Base-by-base conservation (phyloP, 2,797 vertebrate genomes). In the Heliangelus exortis region DNA sequence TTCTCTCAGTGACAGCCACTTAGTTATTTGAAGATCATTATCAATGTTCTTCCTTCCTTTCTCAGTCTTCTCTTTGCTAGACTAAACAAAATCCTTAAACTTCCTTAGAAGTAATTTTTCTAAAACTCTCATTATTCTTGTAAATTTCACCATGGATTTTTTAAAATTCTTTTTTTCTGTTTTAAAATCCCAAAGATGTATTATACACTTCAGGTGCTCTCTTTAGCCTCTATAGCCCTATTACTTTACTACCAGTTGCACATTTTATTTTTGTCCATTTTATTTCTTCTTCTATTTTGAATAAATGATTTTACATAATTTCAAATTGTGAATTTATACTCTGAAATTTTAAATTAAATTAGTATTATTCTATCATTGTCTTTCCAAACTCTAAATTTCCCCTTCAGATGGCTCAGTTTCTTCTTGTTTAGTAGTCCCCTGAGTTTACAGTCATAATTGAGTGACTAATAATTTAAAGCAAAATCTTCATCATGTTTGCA, bases 21-120 rank as follows among this genome's bases (percentile, higher is more conserved):
- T 90, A 84, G 34, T 85, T 83, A 50, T 85, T 43, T 54, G 28
- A 83, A 90, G 80, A 84, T 84, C 84, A 28, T 75, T 90, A 90
- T 94, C 88, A 58, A 6, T 28, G 26, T 62, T 26, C 66, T 93
- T 87, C 59, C 81, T 94, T 88, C 73, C 84, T 94, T 90, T 73
- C 80, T 86, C 34, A 54, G 58, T 72, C 28, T 75, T 89, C 39
- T 81, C 45, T 91, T 79, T 91, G 72, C 55, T 51, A 94, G 92
- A 84, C 77, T 91, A 94, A 95, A 94, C 88, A 91, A 90, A 90
- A 23, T 62, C 19, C 6, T 78, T 81, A 28, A 51, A 18, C 17
- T 71, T 93, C 62, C 69, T 75, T 31, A 69, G 12, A 54, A 9
- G 15, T 78, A 5, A 25, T 73, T 90, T 72, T 72, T 82, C 48